Base-by-base conservation (phyloP, 2,888 invertebrate species). In the Sphaerophoria rueppellii region DNA sequence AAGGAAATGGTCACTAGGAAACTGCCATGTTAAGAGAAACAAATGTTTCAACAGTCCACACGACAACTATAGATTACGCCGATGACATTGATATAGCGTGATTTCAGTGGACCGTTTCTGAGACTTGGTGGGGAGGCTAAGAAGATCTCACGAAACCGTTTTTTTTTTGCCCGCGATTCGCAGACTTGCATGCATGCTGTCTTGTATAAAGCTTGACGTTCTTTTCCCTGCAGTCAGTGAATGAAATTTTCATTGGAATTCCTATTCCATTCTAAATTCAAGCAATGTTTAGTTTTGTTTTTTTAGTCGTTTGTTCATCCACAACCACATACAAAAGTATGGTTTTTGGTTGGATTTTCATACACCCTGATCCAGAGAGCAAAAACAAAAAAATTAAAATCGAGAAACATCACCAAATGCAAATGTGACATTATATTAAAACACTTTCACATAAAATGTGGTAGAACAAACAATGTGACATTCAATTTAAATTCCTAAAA, bases 401-500 rank as follows among this genome's bases (percentile, higher is more conserved):
- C 34, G 40, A 58, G 43, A 63, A 65, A 67, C 74, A 79, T 71
- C 75, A 71, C 58, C 79, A 76, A 76, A 85, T 85, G 83, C 80
- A 85, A 85, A 85, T 85, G 83, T 69, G 80, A 85, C 83, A 80
- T 80, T 76, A 72, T 85, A 80, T 85, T 80, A 85, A 85, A 85
- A 85, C 76, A 85, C 83, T 83, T 72, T 85, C 80, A 72, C 83
- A 85, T 80, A 85, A 85, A 80, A 76, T 85, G 76, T 67, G 72
- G 80, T 76, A 88, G 88, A 88, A 88, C 89, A 90, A 90, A 90
- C 90, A 90, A 88, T 89, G 89, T 90, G 90, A 90, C 90, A 90
- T 90, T 90, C 90, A 90, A 90, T 90, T 90, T 90, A 90, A 90
- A 90, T 90, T 90, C 90, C 90, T 89, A 63, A 77, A 85, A 73